phyloP scores from a whole-genome alignment of 1,140 invertebrate genomes.

The Megathymus violae region DNA sequence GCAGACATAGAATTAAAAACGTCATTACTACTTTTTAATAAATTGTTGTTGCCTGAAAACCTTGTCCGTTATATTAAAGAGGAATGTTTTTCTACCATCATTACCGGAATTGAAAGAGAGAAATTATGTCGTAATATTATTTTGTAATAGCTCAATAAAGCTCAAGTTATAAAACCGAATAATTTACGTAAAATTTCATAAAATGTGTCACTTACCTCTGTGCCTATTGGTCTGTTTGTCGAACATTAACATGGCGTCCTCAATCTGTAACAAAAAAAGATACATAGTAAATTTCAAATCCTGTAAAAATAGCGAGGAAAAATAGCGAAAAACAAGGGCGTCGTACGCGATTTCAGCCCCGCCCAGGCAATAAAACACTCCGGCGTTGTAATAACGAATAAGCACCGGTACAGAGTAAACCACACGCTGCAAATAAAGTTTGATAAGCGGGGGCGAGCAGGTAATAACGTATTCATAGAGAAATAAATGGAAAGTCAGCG shows the following conservation, averaged over 20 bases:
- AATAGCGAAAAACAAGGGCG: constrained; percentile 77
- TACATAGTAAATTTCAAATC: constrained; percentile 69
- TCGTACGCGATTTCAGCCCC: constrained; percentile 75
- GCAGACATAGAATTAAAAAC: constrained; percentile 29
- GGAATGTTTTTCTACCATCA: constrained; percentile 23
- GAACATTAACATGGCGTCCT: constrained; percentile 99
- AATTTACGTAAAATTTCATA: constrained; percentile 1
- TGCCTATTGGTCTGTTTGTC: constrained; percentile 99
- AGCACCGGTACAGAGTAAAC: constrained; percentile 82
- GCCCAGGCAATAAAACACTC: constrained; percentile 82
- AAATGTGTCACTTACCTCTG: constrained; percentile 93
- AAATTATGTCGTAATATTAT: constrained; percentile 6
- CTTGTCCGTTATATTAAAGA: constrained; percentile 29
- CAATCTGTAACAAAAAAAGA: constrained; percentile 94
- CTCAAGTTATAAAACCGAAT: constrained; percentile 16
- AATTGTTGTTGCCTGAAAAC: constrained; percentile 24
- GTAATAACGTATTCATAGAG: constrained; percentile 84
- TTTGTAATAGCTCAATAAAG: too few relatives aligned
- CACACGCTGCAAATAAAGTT: constrained; percentile 83
- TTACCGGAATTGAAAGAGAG: neutral
- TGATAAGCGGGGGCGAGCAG: constrained; percentile 82
- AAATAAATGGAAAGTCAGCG: constrained; percentile 83
- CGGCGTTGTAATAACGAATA: constrained; percentile 81
- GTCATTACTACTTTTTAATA: constrained; percentile 27
- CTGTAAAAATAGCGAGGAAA: constrained; percentile 65